Evolutionary conservation across 2,113 vertebrate genomes (phyloP), one percentile per base, ranked within the genome.

Genomic region (Lynx canadensis): DNA sequence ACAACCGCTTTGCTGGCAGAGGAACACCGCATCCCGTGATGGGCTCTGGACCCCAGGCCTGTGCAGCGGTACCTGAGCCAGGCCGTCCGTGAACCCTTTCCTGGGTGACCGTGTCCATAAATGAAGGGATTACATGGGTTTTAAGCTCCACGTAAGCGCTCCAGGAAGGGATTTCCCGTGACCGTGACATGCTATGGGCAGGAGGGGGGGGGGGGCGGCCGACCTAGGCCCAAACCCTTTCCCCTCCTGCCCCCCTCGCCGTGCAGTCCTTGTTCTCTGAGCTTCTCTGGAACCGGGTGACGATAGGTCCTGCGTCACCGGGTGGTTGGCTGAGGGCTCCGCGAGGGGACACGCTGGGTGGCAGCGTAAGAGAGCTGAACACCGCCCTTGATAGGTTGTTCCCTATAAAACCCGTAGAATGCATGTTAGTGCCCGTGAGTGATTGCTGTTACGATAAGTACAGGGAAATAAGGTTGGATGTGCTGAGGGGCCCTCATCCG

Each of bases 91-190:
- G 23, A 76, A 48, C 38, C 41, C 71, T 74, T 82, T 95, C 69
- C 91, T 80, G 31, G 83, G 63, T 36, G 83, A 48, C 0, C 85
- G 73, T 92, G 31, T 95, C 73, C 91, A 38, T 89, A 90, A 65
- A 45, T 50, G 55, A 60, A 88, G 63, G 82, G 82, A 82, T 92
- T 91, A 92, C 38, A 23, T 94, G 84, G 63, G 29, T 60, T 73
- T 94, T 85, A 93, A 94, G 71, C 45, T 78, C 66, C 18, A 11
- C 33, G 52, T 57, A 78, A 66, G 65, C 93, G 89, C 78, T 95
- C 68, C 55, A 65, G 71, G 91, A 82, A 83, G 73, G 60, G 57
- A 79, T 66, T 82, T 85, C 31, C 45, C 10, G 4, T 41, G 36
- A n/a, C 80, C 63, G n/a, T 85, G 50, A n/a, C 36, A 23, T 63